phyloP scores from a whole-genome alignment of 2,113 vertebrate genomes.

The Microtus oregoni region DNA sequence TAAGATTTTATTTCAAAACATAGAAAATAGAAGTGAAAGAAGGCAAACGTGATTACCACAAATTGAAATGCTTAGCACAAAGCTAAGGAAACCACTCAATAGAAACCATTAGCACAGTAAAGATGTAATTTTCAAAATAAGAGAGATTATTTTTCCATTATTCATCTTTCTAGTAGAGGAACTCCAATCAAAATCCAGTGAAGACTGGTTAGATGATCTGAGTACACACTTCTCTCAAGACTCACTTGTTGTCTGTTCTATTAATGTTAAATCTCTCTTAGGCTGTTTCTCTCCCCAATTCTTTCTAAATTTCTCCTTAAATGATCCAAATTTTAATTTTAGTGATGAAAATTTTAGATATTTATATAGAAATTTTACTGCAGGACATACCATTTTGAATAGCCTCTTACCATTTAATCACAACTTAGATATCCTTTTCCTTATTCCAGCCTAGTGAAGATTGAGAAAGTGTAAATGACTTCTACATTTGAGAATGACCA shows the following conservation, averaged over 20 bases:
- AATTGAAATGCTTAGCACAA: background rate
- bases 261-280: background rate
- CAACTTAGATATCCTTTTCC: background rate
- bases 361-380: background rate
- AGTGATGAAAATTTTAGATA: background rate
- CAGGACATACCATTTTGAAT: background rate
- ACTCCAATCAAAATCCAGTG: background rate
- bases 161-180: background rate
- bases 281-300: background rate
- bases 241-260: background rate
- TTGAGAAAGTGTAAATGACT: background rate
- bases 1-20: background rate
- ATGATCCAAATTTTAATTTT: background rate
- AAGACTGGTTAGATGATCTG: background rate
- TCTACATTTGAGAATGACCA: background rate
- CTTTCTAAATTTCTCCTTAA: background rate
- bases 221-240: background rate
- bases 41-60: background rate
- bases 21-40: background rate
- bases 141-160: background rate
- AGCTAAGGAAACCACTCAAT: background rate
- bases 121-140: background rate
- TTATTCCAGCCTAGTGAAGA: background rate
- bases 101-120: background rate
- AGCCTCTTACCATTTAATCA: background rate